These are phyloP conservation scores for Melinaea menophilus DNA, from an alignment of 2,888 invertebrate genomes.

Conservation along the genomic window DNA sequence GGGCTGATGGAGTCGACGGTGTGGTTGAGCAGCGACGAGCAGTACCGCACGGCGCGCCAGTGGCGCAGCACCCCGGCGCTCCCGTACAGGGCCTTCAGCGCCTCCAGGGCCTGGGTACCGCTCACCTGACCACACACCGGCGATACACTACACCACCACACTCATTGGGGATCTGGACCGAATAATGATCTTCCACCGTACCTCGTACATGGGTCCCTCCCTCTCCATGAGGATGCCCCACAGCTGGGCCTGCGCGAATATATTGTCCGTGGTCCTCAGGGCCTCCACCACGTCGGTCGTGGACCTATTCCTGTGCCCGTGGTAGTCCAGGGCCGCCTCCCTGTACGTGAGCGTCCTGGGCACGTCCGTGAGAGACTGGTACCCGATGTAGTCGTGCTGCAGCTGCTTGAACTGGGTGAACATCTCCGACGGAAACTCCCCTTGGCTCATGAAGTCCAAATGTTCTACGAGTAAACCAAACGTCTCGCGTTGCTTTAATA, in stretches of 20 bases:
- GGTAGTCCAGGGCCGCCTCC: conserved; percentile 78
- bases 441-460: conserved; percentile 96
- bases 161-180: neutral
- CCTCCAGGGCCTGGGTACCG: conserved; percentile 80
- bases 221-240: conserved; percentile 89
- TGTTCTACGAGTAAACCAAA: conserved; percentile 81
- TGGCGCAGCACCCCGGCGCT: conserved; percentile 90
- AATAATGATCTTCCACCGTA: conserved; percentile 57
- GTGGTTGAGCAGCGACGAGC: conserved; percentile 94
- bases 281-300: conserved; percentile 86
- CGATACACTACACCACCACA: too few species aligned
- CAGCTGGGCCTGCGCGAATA: conserved; percentile 89
- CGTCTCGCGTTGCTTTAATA: too few species aligned
- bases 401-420: conserved; percentile 92
- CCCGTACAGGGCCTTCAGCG: conserved; percentile 85
- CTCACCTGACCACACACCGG: conserved; percentile 47
- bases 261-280: conserved; percentile 82
- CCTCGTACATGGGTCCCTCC: conserved; percentile 88
- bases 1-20: conserved; percentile 99
- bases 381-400: conserved; percentile 94
- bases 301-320: conserved; percentile 81
- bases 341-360: conserved; percentile 87
- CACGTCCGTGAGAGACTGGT: conserved; percentile 97
- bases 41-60: conserved; percentile 96
- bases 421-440: conserved; percentile 83